These are phyloP conservation scores for Tupaia chinensis DNA, from an alignment of 2,113 vertebrate species.

Conservation along the genomic window DNA sequence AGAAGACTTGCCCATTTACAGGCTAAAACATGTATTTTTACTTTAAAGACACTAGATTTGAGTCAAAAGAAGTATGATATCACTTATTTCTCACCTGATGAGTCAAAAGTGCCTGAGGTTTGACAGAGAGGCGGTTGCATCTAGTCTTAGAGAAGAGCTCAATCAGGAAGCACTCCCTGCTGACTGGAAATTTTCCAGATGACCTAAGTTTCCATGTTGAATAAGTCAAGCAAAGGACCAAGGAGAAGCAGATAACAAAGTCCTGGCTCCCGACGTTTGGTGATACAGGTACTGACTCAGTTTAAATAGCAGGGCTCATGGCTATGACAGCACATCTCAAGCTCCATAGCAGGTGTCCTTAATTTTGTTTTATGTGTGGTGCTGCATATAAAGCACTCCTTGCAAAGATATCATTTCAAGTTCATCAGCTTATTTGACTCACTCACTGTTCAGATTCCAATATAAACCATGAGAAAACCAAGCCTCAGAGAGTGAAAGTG, in stretches of 20 bases:
- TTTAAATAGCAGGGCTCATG: not conserved
- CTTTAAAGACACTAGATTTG: conserved; percentile 43
- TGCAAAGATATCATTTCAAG: not conserved
- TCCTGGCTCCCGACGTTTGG: not conserved
- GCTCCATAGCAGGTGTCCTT: not conserved
- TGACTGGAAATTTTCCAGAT: conserved; percentile 50
- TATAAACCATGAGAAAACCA: not conserved
- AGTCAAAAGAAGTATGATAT: conserved; percentile 12
- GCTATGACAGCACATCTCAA: not conserved
- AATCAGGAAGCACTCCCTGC: not conserved
- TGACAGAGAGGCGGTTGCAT: not conserved
- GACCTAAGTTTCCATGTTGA: not conserved
- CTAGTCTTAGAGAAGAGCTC: not conserved
- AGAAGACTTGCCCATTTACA: not conserved
- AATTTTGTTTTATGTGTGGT: not conserved
- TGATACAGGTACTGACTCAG: not conserved
- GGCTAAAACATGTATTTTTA: not conserved
- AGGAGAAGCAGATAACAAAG: not conserved
- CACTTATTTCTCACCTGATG: not conserved
- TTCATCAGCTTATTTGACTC: not conserved
- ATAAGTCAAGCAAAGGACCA: conserved; percentile 42
- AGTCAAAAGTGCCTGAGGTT: not conserved
- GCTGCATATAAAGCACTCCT: not conserved
- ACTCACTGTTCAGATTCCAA: conserved; percentile 7
- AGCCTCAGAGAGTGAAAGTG: not conserved